These are phyloP conservation scores for Hydractinia echinata DNA, from an alignment of 30 jellyfish, hydroid and myxozoan genomes.

Conservation along the genomic window DNA sequence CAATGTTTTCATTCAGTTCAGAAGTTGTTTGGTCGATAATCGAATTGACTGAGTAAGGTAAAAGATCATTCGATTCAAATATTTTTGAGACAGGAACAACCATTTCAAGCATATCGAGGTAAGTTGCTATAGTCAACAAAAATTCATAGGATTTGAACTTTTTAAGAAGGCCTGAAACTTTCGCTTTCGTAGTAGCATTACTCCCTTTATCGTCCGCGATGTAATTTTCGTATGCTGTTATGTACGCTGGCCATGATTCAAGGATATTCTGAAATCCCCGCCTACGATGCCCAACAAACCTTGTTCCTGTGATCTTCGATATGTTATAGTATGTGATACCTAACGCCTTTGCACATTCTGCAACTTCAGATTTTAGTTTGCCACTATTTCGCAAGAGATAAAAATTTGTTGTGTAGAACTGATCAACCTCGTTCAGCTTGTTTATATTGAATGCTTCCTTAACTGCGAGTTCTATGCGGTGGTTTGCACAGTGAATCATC, in stretches of 20 bases:
- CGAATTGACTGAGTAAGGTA: conserved; percentile 33
- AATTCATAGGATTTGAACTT: too few species aligned
- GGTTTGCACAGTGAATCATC: conserved; percentile 4
- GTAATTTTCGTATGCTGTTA: conserved; percentile 39
- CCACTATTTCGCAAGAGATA: conserved; percentile 19
- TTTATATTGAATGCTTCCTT: conserved; percentile 22
- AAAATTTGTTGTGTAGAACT: conserved; percentile 36
- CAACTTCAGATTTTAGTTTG: conserved; percentile 20
- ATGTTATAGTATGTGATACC: conserved; percentile 29
- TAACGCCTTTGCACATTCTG: conserved; percentile 35
- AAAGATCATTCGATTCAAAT: conserved; percentile 39
- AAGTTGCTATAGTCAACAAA: not conserved
- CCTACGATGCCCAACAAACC: conserved; percentile 39
- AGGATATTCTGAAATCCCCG: conserved; percentile 39
- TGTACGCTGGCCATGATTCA: conserved; percentile 50
- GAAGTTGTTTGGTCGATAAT: conserved; percentile 17
- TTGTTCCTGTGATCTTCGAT: conserved; percentile 38
- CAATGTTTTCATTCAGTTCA: conserved; percentile 19
- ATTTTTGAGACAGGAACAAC: conserved; percentile 38
- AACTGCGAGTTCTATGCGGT: conserved; percentile 29
- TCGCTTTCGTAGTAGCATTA: conserved; percentile 20
- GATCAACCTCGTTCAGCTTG: conserved; percentile 24
- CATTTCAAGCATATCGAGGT: conserved; percentile 42
- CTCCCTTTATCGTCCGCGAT: conserved; percentile 34
- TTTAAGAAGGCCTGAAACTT: too few species aligned